These are phyloP conservation scores for Bombyx mandarina DNA, from an alignment of 1,140 invertebrate genomes.

Conservation along the genomic window DNA sequence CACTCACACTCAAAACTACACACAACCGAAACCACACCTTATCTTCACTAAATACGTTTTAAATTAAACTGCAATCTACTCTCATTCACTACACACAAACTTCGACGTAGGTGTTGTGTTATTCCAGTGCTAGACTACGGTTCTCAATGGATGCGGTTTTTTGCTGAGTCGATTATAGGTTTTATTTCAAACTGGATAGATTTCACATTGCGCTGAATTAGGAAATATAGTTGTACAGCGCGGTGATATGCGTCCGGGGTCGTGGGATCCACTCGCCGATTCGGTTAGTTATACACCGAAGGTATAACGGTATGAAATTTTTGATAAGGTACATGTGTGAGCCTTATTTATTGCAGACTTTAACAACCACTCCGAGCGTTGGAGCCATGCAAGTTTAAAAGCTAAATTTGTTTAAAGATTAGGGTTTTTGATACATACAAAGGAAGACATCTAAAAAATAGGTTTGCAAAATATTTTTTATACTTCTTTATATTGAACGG, in stretches of 20 bases:
- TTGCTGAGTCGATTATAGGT: slow-evolving; percentile 25
- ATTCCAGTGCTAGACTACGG: slow-evolving; percentile 41
- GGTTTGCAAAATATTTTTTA: too few relatives aligned
- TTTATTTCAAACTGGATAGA: slow-evolving; percentile 17
- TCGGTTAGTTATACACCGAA: slow-evolving; percentile 59
- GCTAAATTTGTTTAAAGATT: too few relatives aligned
- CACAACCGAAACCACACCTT: slow-evolving; percentile 22
- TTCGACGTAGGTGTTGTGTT: slow-evolving; percentile 38
- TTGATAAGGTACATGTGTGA: slow-evolving; percentile 38
- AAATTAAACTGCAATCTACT: slow-evolving; percentile 21
- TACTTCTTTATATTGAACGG: too few relatives aligned
- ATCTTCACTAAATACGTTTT: slow-evolving; percentile 18
- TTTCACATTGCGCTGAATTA: slow-evolving; percentile 31
- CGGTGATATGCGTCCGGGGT: slow-evolving; percentile 57
- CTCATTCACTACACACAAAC: slow-evolving; percentile 33
- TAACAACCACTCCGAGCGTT: too few relatives aligned
- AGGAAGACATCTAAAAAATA: too few relatives aligned
- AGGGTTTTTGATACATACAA: too few relatives aligned
- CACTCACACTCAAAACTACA: slow-evolving; percentile 26
- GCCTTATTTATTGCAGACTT: slow-evolving; percentile 9
- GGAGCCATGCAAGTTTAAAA: too few relatives aligned
- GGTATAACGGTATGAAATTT: slow-evolving; percentile 48
- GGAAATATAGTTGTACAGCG: slow-evolving; percentile 64
- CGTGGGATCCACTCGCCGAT: slow-evolving; percentile 54
- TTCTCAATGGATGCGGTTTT: slow-evolving; percentile 45